Base-by-base conservation (phyloP, 2,888 invertebrate species). In the Rhagonycha fulva region DNA sequence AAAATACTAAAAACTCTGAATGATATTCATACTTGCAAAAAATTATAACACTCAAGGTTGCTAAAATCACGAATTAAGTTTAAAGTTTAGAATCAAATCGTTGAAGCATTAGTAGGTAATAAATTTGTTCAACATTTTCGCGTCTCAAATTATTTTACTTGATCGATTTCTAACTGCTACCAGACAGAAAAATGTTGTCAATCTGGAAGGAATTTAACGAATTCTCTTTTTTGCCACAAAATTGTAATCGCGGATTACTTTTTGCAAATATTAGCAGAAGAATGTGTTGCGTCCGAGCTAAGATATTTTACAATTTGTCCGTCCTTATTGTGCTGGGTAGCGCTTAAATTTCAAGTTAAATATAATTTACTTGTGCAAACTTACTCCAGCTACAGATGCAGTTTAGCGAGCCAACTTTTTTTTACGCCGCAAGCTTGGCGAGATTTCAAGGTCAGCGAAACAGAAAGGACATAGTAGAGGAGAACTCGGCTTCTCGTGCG, bases 381-480 rank as follows among this genome's bases (percentile, higher is more conserved):
- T 77, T 76, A 69, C 67, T 75, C 74, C 78, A 71, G 62, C 68
- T 69, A 32, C 23, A 66, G 72, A 78, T 78, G 76, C 75, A 77
- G 78, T 78, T 76, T 77, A 62, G 71, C 77, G 75, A 72, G 79
- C 79, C 75, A 77, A 75, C 75, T 73, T 76, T 77, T 78, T 77
- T 79, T 77, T 79, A 61, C 76, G 79, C 77, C 75, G 67, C 79
- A 67, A 75, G 79, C 79, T 79, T 79, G 79, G 77, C 79, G 77
- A 76, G 77, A 71, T 72, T 79, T 79, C 79, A 79, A 79, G 79
- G 79, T 79, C 77, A 79, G 77, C 68, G 79, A 79, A 79, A 79
- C 79, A 77, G 79, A 79, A 79, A 79, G 77, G 79, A 79, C 79
- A 78, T 75, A 70, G 62, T 62, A 75, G 75, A 70, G 70, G 76